Conservation (phyloP, 92 coral and sea anemone species). For the Heteractis magnifica region DNA sequence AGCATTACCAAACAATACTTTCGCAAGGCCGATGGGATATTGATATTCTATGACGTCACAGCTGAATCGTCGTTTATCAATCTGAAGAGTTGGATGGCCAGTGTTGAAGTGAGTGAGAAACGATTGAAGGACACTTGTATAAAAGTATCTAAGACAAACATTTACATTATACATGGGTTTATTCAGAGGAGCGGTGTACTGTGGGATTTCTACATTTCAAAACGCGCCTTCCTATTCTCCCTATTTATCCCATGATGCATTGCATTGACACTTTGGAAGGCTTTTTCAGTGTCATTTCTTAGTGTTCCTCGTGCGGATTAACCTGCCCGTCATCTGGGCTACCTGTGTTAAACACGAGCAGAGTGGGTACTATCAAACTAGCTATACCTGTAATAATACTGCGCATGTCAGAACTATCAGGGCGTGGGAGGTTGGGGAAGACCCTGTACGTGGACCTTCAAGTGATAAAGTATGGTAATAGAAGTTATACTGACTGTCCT, state of each 20-base stretch:
- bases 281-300: too few relatives aligned
- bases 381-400: neutral
- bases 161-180: too few relatives aligned
- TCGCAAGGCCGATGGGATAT: conserved; percentile 93
- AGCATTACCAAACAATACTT: conserved; percentile 96
- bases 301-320: too few relatives aligned
- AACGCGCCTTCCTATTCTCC: too few relatives aligned
- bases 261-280: too few relatives aligned
- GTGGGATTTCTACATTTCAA: too few relatives aligned
- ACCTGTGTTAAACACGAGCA: neutral
- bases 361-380: too few relatives aligned
- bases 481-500: neutral
- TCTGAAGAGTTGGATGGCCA: conserved; percentile 92
- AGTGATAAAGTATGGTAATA: neutral
- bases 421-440: neutral
- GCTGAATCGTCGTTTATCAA: conserved; percentile 86
- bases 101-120: conserved; percentile 69
- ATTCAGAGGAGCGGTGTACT: too few relatives aligned
- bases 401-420: neutral
- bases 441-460: neutral
- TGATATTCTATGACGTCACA: conserved; percentile 94
- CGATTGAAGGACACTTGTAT: neutral
- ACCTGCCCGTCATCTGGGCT: too few relatives aligned
- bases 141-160: too few relatives aligned
- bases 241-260: too few relatives aligned